Evolutionary conservation across 2,888 invertebrate species (phyloP), one percentile per base, ranked within the genome.

Genomic region (Pterostichus niger): DNA sequence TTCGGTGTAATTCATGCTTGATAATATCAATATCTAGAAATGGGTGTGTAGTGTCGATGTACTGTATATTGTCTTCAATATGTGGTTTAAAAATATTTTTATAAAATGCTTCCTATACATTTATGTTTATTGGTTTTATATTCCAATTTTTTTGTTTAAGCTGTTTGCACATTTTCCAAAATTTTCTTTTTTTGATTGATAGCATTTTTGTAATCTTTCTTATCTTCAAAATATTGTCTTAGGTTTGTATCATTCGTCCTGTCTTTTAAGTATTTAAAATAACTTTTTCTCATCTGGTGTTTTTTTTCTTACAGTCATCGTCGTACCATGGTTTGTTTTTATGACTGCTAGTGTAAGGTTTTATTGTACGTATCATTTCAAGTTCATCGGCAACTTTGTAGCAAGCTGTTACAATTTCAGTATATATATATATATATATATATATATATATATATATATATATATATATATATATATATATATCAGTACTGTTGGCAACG

Each of bases 201-300:
- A n/a, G 35, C 33, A 61, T 33, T 61, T 35, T 10, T 61, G 11
- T 61, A 61, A 6, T 5, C 33, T 61, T 61, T 31, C 35, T 61
- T 61, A 2, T 68, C 15, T 68, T 68, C 68, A 10, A 40, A 9
- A 10, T n/a, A n/a, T n/a, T n/a, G n/a, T n/a, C n/a, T n/a, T n/a
- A n/a, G n/a, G n/a, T n/a, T n/a, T n/a, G n/a, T 40, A 68, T 9
- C 15, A 40, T 68, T 44, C 9, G 68, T 68, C 40, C 40, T 68
- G 15, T 68, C 40, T 7, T 15, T 68, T 44, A 15, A 40, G 40
- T n/a, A 68, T 68, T 68, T 13, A 0, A 4, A 13, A 35, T 68
- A 68, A 40, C 61, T 68, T 68, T 68, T 68, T 13, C 68, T 35
- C 68, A 68, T 40, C 13, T 10, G 6, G 40, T 68, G 68, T 40